Conservation (phyloP, 2,797 vertebrate genomes). For the Anableps anableps region DNA sequence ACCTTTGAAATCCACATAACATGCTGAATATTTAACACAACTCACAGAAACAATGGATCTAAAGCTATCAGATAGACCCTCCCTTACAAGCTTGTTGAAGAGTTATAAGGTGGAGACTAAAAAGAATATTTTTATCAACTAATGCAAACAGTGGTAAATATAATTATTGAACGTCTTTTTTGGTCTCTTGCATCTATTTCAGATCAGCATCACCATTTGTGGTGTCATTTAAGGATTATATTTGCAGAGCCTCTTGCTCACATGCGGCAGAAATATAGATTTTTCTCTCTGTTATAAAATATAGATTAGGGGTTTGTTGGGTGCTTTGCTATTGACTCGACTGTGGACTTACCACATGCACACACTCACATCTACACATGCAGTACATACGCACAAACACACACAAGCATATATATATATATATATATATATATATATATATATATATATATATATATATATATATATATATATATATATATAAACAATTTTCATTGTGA, state of each 20-base stretch:
- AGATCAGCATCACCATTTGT: background rate
- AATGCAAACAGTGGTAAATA: conserved; percentile 15
- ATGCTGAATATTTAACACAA: conserved; percentile 65
- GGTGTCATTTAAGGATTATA: background rate
- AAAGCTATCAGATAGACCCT: conserved; percentile 43
- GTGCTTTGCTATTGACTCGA: background rate
- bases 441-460: too few species aligned
- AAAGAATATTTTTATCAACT: conserved; percentile 23
- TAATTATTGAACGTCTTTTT: conserved; percentile 41
- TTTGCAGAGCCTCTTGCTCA: conserved; percentile 5
- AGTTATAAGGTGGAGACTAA: conserved; percentile 26
- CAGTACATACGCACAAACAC: background rate
- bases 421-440: too few species aligned
- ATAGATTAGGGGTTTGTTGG: conserved; percentile 36
- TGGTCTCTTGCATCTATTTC: background rate
- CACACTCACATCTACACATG: background rate
- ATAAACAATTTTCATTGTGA: too few species aligned
- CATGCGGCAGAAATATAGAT: conserved; percentile 31
- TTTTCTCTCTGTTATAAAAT: conserved; percentile 41
- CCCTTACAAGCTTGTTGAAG: conserved; percentile 39
- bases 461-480: too few species aligned
- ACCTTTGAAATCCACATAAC: conserved; percentile 71
- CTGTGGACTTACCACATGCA: background rate
- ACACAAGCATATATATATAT: too few species aligned
- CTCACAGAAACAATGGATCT: conserved; percentile 53